These are phyloP conservation scores for Coccyzus lansbergi DNA, from an alignment of 2,797 vertebrate genomes.

Conservation along the genomic window DNA sequence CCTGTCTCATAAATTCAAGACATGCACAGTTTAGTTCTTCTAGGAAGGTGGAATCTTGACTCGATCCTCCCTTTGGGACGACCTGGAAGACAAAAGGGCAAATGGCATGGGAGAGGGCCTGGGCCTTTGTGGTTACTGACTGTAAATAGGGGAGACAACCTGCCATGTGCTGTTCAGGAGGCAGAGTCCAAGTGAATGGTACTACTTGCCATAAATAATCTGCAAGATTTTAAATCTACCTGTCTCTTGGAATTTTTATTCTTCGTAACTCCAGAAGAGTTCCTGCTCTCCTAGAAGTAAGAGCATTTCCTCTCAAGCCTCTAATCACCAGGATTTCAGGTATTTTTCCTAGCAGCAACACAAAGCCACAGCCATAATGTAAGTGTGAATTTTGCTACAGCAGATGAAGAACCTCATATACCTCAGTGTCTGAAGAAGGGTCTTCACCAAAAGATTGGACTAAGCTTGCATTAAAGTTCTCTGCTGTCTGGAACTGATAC, in stretches of 20 bases:
- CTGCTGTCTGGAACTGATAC: neutral
- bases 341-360: neutral
- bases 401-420: neutral
- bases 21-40: constrained; percentile 30
- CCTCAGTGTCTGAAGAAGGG: neutral
- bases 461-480: neutral
- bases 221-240: neutral
- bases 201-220: neutral
- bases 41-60: constrained; percentile 3
- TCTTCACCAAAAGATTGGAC: neutral
- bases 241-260: neutral
- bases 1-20: constrained; percentile 57
- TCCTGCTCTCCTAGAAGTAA: neutral
- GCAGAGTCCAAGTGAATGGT: neutral
- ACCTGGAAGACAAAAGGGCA: constrained; percentile 49
- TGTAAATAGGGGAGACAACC: neutral
- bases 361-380: neutral
- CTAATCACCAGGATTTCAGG: neutral
- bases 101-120: neutral
- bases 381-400: neutral
- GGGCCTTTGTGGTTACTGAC: neutral
- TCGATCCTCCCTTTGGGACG: neutral
- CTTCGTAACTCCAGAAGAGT: neutral
- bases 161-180: neutral
- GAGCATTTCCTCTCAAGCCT: neutral